Evolutionary conservation across 2,797 vertebrate genomes (phyloP).

Genomic region (Sebastiscus albofasciatus): DNA sequence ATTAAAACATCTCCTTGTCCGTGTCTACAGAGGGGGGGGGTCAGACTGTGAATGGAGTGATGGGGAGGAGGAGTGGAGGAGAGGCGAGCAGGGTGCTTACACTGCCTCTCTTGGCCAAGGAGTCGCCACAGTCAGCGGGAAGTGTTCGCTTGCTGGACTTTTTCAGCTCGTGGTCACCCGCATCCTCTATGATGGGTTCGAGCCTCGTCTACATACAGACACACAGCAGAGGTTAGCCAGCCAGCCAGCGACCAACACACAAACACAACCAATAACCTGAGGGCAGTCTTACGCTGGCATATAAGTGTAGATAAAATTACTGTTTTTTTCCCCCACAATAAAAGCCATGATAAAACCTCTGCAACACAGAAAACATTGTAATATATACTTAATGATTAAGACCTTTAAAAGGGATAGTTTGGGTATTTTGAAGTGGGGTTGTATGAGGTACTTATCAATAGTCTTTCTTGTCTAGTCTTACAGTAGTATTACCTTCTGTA

Average conservation of each 20-base stretch:
- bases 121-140: conserved; percentile 98
- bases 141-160: conserved; percentile 99
- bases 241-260: conserved; percentile 25
- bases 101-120: conserved; percentile 99
- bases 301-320: neutral
- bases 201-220: conserved; percentile 95
- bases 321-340: neutral
- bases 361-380: neutral
- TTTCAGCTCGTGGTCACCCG: conserved; percentile 98
- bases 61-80: conserved; percentile 19
- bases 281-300: neutral
- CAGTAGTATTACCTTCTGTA: too few species aligned
- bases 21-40: neutral
- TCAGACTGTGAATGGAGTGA: conserved; percentile 26
- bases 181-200: conserved; percentile 98
- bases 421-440: neutral
- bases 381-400: neutral
- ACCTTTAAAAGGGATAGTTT: neutral
- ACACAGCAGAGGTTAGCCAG: conserved; percentile 61
- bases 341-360: neutral
- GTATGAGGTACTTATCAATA: neutral
- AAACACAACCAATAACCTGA: conserved; percentile 28
- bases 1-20: conserved; percentile 1
- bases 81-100: conserved; percentile 87
- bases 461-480: too few species aligned